Evolutionary conservation across 2,888 invertebrate genomes (phyloP).

Genomic region (Chymomyza fuscimana): DNA sequence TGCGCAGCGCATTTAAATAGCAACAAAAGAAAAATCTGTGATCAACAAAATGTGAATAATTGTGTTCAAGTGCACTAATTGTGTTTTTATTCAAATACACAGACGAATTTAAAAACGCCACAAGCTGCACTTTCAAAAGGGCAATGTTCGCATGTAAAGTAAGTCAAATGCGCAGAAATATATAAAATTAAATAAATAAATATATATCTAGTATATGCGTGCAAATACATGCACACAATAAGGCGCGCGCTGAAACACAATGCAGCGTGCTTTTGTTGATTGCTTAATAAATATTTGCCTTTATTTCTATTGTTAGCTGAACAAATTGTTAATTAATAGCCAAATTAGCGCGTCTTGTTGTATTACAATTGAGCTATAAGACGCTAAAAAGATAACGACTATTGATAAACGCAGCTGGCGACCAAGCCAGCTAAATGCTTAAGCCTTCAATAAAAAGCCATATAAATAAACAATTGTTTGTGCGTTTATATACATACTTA

Average conservation of each 20-base stretch:
- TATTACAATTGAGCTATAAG: conserved; percentile 28
- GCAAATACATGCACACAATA: background rate
- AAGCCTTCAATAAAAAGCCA: conserved; percentile 7
- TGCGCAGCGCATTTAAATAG: background rate
- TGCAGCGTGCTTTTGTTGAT: background rate
- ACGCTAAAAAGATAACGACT: conserved; percentile 13
- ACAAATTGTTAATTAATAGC: conserved; percentile 47
- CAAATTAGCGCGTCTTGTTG: conserved; percentile 38
- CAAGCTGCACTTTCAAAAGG: background rate
- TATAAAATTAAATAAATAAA: background rate
- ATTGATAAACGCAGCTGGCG: background rate
- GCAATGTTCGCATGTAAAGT: background rate
- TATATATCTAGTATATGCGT: too few species aligned
- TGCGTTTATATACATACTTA: background rate
- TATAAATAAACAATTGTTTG: background rate
- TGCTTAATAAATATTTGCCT: background rate
- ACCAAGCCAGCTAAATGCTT: background rate
- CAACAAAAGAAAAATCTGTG: background rate
- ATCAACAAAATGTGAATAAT: background rate
- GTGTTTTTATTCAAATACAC: background rate
- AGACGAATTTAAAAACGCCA: background rate
- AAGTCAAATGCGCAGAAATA: background rate
- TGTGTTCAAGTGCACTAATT: background rate
- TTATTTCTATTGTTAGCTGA: background rate
- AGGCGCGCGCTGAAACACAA: background rate